phyloP scores from a whole-genome alignment of 1,140 invertebrate genomes.

The Orchestia grillus region DNA sequence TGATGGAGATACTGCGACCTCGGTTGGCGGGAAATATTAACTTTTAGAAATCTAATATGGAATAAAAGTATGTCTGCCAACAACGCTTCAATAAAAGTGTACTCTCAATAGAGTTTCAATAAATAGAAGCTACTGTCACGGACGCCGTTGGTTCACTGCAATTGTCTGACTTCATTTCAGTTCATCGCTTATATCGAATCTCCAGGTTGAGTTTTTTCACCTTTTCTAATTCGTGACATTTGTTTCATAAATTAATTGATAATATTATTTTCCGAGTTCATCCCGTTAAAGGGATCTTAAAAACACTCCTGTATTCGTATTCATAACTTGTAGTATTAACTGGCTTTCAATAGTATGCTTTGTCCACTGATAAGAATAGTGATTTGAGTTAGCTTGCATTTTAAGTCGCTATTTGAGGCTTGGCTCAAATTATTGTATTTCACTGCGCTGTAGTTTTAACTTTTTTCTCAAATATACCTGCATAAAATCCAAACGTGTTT shows the following conservation, averaged over 20 bases:
- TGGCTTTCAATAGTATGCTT: not conserved
- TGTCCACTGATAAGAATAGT: not conserved
- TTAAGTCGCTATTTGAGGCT: not conserved
- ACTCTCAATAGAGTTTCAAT: too few relatives aligned
- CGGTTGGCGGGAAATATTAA: not conserved
- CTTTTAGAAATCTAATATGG: too few relatives aligned
- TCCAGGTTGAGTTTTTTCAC: not conserved
- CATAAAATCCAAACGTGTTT: not conserved
- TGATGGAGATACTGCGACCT: too few relatives aligned
- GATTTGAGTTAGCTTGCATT: not conserved
- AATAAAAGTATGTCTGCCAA: not conserved
- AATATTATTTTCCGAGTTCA: not conserved
- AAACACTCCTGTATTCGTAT: not conserved
- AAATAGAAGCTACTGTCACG: too few relatives aligned
- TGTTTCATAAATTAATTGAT: not conserved
- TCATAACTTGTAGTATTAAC: not conserved
- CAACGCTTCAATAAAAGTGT: not conserved
- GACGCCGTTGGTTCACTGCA: not conserved
- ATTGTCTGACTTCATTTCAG: not conserved
- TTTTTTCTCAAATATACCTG: not conserved
- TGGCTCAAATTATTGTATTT: not conserved
- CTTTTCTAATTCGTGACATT: not conserved
- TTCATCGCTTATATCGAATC: not conserved
- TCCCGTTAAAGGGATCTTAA: not conserved
- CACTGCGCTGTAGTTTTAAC: not conserved